Evolutionary conservation across 1,140 invertebrate species (phyloP).

Genomic region (Cydia fagiglandana): DNA sequence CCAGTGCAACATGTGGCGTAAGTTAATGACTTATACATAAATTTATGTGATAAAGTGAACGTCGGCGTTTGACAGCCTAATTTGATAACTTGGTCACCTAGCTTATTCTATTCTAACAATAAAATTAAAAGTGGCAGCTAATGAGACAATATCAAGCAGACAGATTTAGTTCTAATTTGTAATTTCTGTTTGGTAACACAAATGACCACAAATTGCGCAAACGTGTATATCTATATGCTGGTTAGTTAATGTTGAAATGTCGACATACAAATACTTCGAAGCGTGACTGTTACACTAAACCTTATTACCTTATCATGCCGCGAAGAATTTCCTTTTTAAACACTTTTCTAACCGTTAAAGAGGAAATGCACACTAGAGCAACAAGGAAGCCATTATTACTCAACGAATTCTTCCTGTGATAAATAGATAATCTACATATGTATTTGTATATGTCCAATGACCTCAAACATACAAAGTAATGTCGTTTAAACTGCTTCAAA

Average conservation of each 20-base stretch:
- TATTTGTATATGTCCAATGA: not conserved
- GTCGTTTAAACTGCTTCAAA: too few species aligned
- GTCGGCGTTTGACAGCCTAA: too few species aligned
- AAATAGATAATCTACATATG: not conserved
- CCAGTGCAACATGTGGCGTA: not conserved
- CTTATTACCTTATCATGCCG: not conserved
- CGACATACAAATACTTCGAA: not conserved
- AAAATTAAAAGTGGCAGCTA: too few species aligned
- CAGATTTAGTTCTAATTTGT: too few species aligned
- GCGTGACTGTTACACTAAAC: conserved; percentile 1
- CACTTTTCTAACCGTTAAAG: not conserved
- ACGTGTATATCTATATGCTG: not conserved
- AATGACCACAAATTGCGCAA: too few species aligned
- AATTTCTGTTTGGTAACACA: not conserved
- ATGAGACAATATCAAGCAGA: too few species aligned
- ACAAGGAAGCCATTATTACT: not conserved
- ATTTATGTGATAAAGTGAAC: not conserved
- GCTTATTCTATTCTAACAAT: too few species aligned
- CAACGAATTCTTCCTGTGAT: not conserved
- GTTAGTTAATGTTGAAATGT: not conserved
- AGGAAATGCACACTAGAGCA: not conserved
- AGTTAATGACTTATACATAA: not conserved
- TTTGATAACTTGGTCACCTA: too few species aligned
- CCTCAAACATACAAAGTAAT: not conserved
- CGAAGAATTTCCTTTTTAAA: not conserved